phyloP scores from a whole-genome alignment of 2,888 invertebrate genomes.

The Sesia bembeciformis region DNA sequence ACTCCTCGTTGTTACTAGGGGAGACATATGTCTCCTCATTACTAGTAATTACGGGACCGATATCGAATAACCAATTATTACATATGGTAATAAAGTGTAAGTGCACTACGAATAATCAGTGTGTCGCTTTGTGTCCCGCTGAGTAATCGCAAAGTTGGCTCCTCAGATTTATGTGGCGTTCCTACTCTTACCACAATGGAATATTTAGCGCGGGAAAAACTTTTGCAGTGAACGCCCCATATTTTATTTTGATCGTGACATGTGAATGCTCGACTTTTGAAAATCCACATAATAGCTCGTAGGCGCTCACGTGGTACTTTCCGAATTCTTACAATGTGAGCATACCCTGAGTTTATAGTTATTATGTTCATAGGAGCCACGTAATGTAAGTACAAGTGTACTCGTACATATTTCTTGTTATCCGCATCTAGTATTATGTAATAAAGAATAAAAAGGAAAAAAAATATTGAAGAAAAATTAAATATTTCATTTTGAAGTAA shows the following conservation, averaged over 20 bases:
- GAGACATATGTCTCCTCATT: too few relatives aligned
- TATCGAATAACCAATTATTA: not conserved
- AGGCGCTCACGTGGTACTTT: too few relatives aligned
- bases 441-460: too few relatives aligned
- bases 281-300: not conserved
- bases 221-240: constrained; percentile 28
- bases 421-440: too few relatives aligned
- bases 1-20: too few relatives aligned
- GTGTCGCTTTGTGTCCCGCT: constrained; percentile 38
- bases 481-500: too few relatives aligned
- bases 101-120: constrained; percentile 13
- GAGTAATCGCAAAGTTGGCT: constrained; percentile 53
- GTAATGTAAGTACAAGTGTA: too few relatives aligned
- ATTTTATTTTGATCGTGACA: constrained; percentile 46
- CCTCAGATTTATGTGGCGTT: constrained; percentile 37
- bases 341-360: too few relatives aligned
- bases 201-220: constrained; percentile 51
- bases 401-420: too few relatives aligned
- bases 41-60: too few relatives aligned
- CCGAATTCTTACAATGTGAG: not conserved
- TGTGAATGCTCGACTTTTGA: constrained; percentile 26
- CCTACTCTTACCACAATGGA: constrained; percentile 40
- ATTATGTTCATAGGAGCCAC: too few relatives aligned
- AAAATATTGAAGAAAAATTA: too few relatives aligned
- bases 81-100: not conserved